Base-by-base conservation (phyloP, 2,888 invertebrate species). In the Aspidiotus destructor region DNA sequence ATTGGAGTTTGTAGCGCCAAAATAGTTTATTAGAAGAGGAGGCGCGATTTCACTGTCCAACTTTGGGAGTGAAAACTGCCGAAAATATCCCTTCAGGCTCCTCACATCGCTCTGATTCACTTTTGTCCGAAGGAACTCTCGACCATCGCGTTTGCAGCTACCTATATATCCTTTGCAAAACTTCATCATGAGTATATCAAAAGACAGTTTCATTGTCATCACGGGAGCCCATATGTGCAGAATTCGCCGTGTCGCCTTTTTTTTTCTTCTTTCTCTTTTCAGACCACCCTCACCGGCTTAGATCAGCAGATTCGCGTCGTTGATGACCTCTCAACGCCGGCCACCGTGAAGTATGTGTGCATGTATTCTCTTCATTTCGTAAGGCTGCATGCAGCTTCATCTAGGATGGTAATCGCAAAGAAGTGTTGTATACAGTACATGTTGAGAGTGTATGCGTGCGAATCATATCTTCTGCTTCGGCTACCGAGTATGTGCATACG, bases 291-390 rank as follows among this genome's bases (percentile, higher is more conserved):
- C 65, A 17, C 65, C 13, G 65, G 58, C 58, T 58, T 48, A 48
- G 65, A 58, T 67, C 65, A 57, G 65, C 65, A 67, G 65, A 67
- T 67, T 60, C 58, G 58, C 65, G 44, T 67, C 65, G 65, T 67
- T 67, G 65, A 67, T 67, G 65, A 67, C 65, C 65, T 67, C 48
- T 58, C 65, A 57, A 67, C 57, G 63, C 63, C 53, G 48, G 58
- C 65, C 57, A 67, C 58, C 65, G 65, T 67, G 65, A 58, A 67
- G 42, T 55, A 57, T 64, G 16, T 58, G 17, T 40, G 55, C 57
- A 55, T 48, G 55, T 55, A 67, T 67, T 58, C 58, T 67, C 60
- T 58, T 42, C 65, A 28, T 48, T 44, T 57, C 44, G 57, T 54
- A 44, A 28, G 52, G 28, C 13, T 67, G 58, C 55, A 57, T 67